Evolutionary conservation across 2,888 invertebrate genomes (phyloP).

Genomic region (Mystacides longicornis): DNA sequence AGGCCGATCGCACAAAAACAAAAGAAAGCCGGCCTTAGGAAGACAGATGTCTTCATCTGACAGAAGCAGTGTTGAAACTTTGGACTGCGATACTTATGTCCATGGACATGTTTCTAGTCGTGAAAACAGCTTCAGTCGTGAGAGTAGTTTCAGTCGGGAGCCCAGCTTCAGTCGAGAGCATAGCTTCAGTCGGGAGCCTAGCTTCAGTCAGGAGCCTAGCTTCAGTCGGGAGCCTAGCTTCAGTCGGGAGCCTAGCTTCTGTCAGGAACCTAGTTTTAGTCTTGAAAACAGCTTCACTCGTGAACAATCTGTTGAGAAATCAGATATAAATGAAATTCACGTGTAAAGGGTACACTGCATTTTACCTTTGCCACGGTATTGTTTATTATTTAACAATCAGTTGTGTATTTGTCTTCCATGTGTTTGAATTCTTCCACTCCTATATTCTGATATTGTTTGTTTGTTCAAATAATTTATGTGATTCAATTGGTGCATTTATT

Average conservation of each 20-base stretch:
- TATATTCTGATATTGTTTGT: background rate
- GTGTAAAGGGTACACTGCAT: conserved; percentile 37
- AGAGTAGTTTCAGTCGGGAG: conserved; percentile 37
- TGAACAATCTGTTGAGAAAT: conserved; percentile 33
- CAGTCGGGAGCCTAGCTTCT: background rate
- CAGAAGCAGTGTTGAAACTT: conserved; percentile 44
- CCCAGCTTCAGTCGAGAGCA: background rate
- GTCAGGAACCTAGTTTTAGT: background rate
- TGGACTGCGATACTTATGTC: conserved; percentile 32
- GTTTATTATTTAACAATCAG: background rate
- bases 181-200: background rate
- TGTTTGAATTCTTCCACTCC: background rate
- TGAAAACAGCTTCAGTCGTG: conserved; percentile 33
- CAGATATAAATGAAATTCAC: conserved; percentile 51
- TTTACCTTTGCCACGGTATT: background rate
- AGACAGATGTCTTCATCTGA: conserved; percentile 40
- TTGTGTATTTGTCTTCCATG: conserved; percentile 8
- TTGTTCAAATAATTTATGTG: background rate
- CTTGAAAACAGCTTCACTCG: background rate
- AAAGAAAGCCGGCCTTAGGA: conserved; percentile 35
- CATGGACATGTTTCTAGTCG: background rate
- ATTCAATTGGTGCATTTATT: conserved; percentile 6
- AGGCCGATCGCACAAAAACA: conserved; percentile 55
- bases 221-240: background rate
- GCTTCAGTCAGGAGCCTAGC: background rate